Percentiles rank a stretch among this genome's conserved stretches.
Conservation (phyloP, 2,888 invertebrate species). For the Acronicta leporina region DNA sequence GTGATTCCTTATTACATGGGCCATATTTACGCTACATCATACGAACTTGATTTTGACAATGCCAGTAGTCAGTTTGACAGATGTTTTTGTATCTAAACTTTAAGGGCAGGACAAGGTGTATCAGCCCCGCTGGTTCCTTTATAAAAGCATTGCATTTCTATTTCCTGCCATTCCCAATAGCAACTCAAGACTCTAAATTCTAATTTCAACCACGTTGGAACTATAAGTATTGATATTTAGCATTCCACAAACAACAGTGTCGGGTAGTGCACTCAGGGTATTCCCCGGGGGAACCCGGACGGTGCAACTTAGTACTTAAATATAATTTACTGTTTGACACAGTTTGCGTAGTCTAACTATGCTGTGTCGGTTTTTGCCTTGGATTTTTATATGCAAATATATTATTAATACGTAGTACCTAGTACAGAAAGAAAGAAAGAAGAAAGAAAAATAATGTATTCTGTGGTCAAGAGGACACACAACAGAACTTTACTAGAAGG, state of each 20-base stretch:
- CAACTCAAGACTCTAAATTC: constrained; percentile 45
- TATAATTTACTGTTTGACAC: constrained; percentile 45
- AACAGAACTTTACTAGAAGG: too few species aligned
- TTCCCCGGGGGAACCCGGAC: constrained; percentile 14
- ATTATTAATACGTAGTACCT: background rate
- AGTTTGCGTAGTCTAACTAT: constrained; percentile 21
- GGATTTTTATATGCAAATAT: background rate
- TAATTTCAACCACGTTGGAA: constrained; percentile 35
- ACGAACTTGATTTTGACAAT: too few species aligned
- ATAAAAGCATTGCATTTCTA: background rate
- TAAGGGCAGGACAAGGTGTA: too few species aligned
- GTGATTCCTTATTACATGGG: too few species aligned
- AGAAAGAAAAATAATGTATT: too few species aligned
- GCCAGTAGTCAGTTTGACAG: too few species aligned
- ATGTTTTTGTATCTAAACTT: too few species aligned
- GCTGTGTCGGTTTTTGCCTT: background rate
- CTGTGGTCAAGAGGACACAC: too few species aligned
- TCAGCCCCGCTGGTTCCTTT: too few species aligned
- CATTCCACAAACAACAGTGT: constrained; percentile 35
- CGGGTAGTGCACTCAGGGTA: constrained; percentile 31
- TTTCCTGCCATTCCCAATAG: constrained; percentile 16
- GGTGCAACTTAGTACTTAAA: constrained; percentile 43
- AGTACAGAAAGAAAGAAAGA: too few species aligned
- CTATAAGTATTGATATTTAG: constrained; percentile 50
- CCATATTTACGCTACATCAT: too few species aligned